phyloP scores from a whole-genome alignment of 2,113 vertebrate genomes.

The Osmerus eperlanus region DNA sequence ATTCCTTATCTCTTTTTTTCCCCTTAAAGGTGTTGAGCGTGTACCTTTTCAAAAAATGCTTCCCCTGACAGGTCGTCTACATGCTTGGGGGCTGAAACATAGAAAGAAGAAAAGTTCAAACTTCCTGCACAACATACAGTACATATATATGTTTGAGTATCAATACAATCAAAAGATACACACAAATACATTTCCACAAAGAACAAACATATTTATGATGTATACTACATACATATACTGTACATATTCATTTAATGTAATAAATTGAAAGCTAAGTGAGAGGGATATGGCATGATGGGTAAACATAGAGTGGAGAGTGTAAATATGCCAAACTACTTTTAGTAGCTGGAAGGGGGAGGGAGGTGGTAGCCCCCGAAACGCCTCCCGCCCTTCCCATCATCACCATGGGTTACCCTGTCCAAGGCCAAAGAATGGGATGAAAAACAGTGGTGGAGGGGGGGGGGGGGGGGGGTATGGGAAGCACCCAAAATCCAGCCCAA shows the following conservation, averaged over 20 bases:
- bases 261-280: slow-evolving; percentile 40
- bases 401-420: slow-evolving; percentile 69
- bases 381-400: slow-evolving; percentile 48
- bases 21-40: background rate
- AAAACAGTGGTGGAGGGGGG: slow-evolving; percentile 51
- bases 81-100: slow-evolving; percentile 61
- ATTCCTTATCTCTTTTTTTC: background rate
- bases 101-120: background rate
- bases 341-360: slow-evolving; percentile 41
- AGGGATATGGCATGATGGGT: slow-evolving; percentile 43
- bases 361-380: slow-evolving; percentile 38
- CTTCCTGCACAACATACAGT: too few species aligned
- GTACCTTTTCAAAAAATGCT: slow-evolving; percentile 74
- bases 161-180: too few species aligned
- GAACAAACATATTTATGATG: background rate
- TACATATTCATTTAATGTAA: too few species aligned
- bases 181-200: background rate
- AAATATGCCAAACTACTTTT: too few species aligned
- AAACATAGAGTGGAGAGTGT: slow-evolving; percentile 22
- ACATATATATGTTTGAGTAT: too few species aligned
- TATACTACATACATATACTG: too few species aligned
- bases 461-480: slow-evolving; percentile 36
- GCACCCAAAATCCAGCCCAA: slow-evolving; percentile 53
- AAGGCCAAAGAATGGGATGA: slow-evolving; percentile 66
- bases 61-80: slow-evolving; percentile 62